Conservation (phyloP, 2,113 vertebrate genomes). For the Telmatochromis brachygnathus region DNA sequence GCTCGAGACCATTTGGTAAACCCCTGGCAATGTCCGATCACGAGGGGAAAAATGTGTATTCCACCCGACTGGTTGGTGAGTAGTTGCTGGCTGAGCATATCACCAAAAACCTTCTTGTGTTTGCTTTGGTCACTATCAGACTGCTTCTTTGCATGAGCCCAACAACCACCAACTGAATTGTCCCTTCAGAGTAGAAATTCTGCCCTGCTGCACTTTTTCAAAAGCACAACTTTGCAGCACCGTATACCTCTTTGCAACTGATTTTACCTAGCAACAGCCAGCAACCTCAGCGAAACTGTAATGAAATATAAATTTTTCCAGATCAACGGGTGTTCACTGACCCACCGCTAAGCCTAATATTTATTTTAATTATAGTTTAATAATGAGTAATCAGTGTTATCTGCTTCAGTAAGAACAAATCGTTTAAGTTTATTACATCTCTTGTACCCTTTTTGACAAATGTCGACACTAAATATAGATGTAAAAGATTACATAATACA, state of each 20-base stretch:
- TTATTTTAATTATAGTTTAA: neutral
- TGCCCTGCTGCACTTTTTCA: neutral
- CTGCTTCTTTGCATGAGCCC: neutral
- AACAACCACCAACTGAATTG: neutral
- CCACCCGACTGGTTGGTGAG: neutral
- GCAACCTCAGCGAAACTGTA: neutral
- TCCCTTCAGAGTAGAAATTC: neutral
- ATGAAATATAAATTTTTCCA: neutral
- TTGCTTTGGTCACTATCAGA: neutral
- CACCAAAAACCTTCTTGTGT: neutral
- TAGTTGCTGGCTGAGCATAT: neutral
- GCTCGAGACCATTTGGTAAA: neutral
- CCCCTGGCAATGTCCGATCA: neutral
- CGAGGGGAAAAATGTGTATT: neutral
- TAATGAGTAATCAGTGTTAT: neutral
- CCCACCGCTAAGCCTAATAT: neutral
- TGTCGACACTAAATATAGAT: fast-evolving
- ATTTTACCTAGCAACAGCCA: neutral
- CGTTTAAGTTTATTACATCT: neutral
- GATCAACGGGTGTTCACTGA: fast-evolving
- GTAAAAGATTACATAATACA: neutral
- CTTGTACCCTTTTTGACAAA: neutral
- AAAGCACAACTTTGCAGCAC: neutral
- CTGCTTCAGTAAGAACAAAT: neutral
- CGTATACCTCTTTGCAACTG: fast-evolving